Evolutionary conservation across 35 echinoderm and acorn worm genomes (phyloP), one percentile per base, ranked within the genome.

Genomic region (Diadema setosum): DNA sequence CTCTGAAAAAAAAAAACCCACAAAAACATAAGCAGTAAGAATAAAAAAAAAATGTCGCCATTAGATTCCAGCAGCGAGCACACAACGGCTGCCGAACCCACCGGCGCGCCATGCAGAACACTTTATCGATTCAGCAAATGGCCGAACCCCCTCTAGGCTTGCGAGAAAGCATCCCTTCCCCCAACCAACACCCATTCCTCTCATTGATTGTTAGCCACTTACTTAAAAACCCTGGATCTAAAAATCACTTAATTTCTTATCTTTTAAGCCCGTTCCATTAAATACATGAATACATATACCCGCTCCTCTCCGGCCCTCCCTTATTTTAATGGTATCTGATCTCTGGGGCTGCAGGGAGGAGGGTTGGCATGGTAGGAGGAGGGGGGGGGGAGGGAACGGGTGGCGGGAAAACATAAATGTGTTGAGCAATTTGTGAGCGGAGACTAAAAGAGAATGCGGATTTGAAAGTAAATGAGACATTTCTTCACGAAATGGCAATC

Each of bases 231-330:
- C 73, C 39, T 34, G 73, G 73, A 39, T 78, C 73, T 44, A 78
- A 78, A 78, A 78, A 78, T 78, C 73, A 78, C 73, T 78, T 44
- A 78, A 78, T 78, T 78, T 78, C 73, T 78, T 42, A 78, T 78
- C 73, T 78, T 78, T 78, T 78, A 78, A 44, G 73, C 73, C 73
- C 73, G 44, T 78, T 78, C 73, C 73, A 78, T 78, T 78, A 78
- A 44, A 78, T 78, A 78, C 73, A 78, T 78, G 73, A 78, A 78
- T 78, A 78, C 73, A 78, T 41, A 78, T 78, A 78, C 73, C 40
- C 73, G 27, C 73, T 35, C 63, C n/a, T n/a, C n/a, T n/a, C n/a
- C n/a, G n/a, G n/a, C n/a, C n/a, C n/a, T n/a, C n/a, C n/a, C n/a
- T n/a, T n/a, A n/a, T n/a, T n/a, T n/a, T n/a, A n/a, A n/a, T n/a